These are phyloP conservation scores for Pagrus major DNA, from an alignment of 2,113 vertebrate genomes.

Conservation along the genomic window DNA sequence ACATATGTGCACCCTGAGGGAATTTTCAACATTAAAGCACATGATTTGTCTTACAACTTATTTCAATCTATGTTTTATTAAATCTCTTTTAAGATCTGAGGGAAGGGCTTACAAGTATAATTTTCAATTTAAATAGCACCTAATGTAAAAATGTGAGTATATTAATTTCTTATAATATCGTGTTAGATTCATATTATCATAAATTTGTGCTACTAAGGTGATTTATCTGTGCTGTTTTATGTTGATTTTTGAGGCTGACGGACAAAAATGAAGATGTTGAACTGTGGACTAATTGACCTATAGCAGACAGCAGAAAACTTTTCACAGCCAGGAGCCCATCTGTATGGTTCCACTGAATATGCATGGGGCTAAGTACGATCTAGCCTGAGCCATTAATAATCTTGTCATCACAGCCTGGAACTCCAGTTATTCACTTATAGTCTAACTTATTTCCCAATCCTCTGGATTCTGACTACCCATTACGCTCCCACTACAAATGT, in stretches of 20 bases:
- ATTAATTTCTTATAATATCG: slow-evolving; percentile 1
- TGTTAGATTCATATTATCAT: background rate
- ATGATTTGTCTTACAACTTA: slow-evolving; percentile 38
- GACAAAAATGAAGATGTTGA: slow-evolving; percentile 48
- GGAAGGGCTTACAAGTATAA: slow-evolving; percentile 1
- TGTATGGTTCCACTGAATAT: slow-evolving; percentile 94
- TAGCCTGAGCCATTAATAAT: slow-evolving; percentile 96
- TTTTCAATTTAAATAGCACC: slow-evolving; percentile 28
- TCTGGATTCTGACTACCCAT: slow-evolving; percentile 27
- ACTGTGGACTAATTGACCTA: slow-evolving; percentile 69
- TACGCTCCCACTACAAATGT: slow-evolving; percentile 36
- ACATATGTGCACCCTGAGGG: slow-evolving; percentile 41
- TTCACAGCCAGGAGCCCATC: slow-evolving; percentile 86
- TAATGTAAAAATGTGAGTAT: slow-evolving; percentile 10
- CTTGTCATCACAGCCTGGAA: slow-evolving; percentile 93
- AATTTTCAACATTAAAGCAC: slow-evolving; percentile 38
- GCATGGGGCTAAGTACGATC: slow-evolving; percentile 91
- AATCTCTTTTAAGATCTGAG: slow-evolving; percentile 24
- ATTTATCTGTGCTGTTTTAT: background rate
- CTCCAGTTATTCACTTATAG: slow-evolving; percentile 77
- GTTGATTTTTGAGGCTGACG: background rate
- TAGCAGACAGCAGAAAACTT: slow-evolving; percentile 77
- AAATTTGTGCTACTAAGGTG: background rate
- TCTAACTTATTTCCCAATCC: slow-evolving; percentile 38
- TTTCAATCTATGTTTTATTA: slow-evolving; percentile 51